These are phyloP conservation scores for Melinopterus prodromus DNA, from an alignment of 2,888 invertebrate genomes.

Conservation along the genomic window DNA sequence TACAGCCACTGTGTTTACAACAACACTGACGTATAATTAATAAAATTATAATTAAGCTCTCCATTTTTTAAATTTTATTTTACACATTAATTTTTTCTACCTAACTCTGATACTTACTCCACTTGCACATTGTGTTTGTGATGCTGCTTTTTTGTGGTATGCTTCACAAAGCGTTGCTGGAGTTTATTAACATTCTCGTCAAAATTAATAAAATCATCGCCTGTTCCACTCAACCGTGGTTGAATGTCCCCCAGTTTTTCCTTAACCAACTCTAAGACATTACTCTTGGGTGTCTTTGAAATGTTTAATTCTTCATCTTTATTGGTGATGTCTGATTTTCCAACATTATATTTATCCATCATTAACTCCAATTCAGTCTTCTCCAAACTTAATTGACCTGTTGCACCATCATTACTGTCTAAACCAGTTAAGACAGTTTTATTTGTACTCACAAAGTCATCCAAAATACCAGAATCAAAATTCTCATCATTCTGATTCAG, in stretches of 20 bases:
- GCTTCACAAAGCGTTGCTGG: constrained; percentile 76
- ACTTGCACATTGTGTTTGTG: constrained; percentile 67
- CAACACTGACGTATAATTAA: too few species aligned
- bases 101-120: constrained; percentile 58
- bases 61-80: not conserved
- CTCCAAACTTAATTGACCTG: not conserved
- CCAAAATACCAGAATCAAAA: constrained; percentile 9
- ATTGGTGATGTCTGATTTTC: constrained; percentile 14
- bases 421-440: not conserved
- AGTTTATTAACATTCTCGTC: constrained; percentile 72
- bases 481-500: not conserved
- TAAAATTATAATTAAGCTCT: not conserved
- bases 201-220: constrained; percentile 69
- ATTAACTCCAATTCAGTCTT: constrained; percentile 8
- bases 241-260: constrained; percentile 52
- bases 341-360: constrained; percentile 17
- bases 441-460: not conserved
- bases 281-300: constrained; percentile 7
- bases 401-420: not conserved
- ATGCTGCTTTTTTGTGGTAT: constrained; percentile 66
- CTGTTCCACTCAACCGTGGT: constrained; percentile 65
- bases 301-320: constrained; percentile 27
- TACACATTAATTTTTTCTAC: not conserved
- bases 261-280: constrained; percentile 42
- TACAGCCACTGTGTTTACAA: not conserved